phyloP scores from a whole-genome alignment of 2,888 invertebrate species.

The Eupithecia tripunctaria region DNA sequence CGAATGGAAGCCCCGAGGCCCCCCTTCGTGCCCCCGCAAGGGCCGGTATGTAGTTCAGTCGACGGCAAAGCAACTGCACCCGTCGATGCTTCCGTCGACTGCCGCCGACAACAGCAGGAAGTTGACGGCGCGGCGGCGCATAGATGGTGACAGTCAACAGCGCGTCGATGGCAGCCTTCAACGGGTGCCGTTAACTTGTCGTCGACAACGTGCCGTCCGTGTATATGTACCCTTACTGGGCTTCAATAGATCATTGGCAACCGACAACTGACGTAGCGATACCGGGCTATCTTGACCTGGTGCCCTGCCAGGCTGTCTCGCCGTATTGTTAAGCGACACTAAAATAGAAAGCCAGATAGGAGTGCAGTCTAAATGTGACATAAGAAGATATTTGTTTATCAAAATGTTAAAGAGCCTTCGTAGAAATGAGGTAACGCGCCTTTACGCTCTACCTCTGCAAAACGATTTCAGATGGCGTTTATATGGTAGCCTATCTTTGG shows the following conservation, averaged over 20 bases:
- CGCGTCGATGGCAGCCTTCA: too few species aligned
- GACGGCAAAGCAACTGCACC: too few species aligned
- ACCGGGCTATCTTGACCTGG: constrained; percentile 29
- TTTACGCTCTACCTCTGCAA: not conserved
- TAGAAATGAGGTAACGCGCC: not conserved
- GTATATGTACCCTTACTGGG: too few species aligned
- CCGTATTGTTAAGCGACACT: constrained; percentile 8
- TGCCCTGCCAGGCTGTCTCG: constrained; percentile 33
- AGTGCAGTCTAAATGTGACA: not conserved
- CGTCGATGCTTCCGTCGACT: too few species aligned
- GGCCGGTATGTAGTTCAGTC: too few species aligned
- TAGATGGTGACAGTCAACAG: too few species aligned
- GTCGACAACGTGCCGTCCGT: too few species aligned
- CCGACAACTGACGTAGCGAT: constrained; percentile 27
- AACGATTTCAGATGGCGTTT: not conserved
- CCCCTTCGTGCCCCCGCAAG: too few species aligned
- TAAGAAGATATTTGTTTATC: not conserved
- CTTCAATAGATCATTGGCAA: constrained; percentile 43
- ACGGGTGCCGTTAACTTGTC: too few species aligned
- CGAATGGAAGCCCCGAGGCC: too few species aligned
- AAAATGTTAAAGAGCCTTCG: not conserved
- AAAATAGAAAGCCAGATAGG: constrained; percentile 1
- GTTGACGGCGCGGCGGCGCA: too few species aligned
- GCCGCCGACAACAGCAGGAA: too few species aligned
- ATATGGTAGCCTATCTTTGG: not conserved